Base-by-base conservation (phyloP, 2,797 vertebrate species). In the Dicrostonyx torquatus region DNA sequence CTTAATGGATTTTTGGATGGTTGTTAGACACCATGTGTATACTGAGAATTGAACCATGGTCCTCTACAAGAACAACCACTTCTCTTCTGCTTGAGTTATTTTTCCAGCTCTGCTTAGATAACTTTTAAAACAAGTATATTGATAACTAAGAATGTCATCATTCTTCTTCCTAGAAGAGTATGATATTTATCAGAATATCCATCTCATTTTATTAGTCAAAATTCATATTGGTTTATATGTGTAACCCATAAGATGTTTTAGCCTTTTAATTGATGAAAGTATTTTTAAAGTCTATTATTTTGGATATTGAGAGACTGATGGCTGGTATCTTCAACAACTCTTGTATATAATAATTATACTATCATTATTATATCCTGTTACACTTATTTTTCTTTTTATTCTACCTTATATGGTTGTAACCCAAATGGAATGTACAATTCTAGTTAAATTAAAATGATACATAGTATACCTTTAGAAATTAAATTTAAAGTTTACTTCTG, bases 391-490 rank as follows among this genome's bases (percentile, higher is more conserved):
- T 87, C 14, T 43, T 79, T 91, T 87, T 58, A 43, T 12, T 64
- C 13, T 89, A 62, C 75, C 12, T 87, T 10, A 89, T 43, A 64
- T 7, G 37, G 86, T 92, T 76, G 60, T 60, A 34, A 34, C 2
- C 18, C 58, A 68, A 91, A 9, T 70, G 20, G 55, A 60, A 53
- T 5, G 17, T 24, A 14, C 20, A 83, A 76, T 88, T 85, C 13
- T 34, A 92, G 6, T 31, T 58, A 60, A 92, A 82, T 70, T 22
- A 91, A 93, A 87, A 76, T 55, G 29, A 9, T 53, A 14, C 50
- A 55, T 17, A 86, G 26, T 48, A 78, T 55, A 87, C 31, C 70
- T 58, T 50, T 95, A 91, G 89, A 68, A 93, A 48, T 86, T 91
- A 87, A 92, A 53, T 29, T 5, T 55, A 92, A 13, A 37, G 45